Conservation (phyloP, 1,140 invertebrate genomes). For the Drosophila setifemur region DNA sequence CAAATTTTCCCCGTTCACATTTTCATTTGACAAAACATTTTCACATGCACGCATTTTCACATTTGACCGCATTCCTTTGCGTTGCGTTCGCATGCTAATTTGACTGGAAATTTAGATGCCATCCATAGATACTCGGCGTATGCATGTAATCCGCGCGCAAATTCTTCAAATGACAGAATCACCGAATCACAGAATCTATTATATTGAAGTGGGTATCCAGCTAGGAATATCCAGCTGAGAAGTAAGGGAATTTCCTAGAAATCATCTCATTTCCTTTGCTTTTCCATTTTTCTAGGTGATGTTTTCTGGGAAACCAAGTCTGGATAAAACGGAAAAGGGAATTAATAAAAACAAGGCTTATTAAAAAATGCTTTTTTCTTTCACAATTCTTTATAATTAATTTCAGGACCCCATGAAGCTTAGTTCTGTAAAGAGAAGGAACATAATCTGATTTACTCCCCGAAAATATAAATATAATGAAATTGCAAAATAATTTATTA, state of each 20-base stretch:
- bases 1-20: constrained; percentile 34
- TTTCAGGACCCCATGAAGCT: no score
- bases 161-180: constrained; percentile 33
- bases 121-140: not conserved
- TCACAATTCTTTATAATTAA: no score
- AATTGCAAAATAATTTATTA: no score
- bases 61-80: constrained; percentile 18
- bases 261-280: no score
- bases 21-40: constrained; percentile 47
- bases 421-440: no score
- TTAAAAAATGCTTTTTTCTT: no score
- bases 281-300: not conserved
- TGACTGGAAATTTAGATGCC: constrained; percentile 38
- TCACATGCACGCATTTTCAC: not conserved
- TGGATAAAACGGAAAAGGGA: no score
- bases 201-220: not conserved
- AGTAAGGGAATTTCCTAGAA: not conserved
- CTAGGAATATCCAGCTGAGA: not conserved
- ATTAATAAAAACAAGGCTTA: no score
- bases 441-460: no score
- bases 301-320: not conserved
- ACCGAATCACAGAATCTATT: not conserved
- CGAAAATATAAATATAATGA: no score
- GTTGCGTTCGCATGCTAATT: constrained; percentile 48
- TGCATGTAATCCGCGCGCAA: constrained; percentile 21